A percentile compares a stretch with the other conserved stretches of the same genome.
Evolutionary conservation across 1,140 invertebrate species (phyloP).

Genomic region (Drosophila obscura): DNA sequence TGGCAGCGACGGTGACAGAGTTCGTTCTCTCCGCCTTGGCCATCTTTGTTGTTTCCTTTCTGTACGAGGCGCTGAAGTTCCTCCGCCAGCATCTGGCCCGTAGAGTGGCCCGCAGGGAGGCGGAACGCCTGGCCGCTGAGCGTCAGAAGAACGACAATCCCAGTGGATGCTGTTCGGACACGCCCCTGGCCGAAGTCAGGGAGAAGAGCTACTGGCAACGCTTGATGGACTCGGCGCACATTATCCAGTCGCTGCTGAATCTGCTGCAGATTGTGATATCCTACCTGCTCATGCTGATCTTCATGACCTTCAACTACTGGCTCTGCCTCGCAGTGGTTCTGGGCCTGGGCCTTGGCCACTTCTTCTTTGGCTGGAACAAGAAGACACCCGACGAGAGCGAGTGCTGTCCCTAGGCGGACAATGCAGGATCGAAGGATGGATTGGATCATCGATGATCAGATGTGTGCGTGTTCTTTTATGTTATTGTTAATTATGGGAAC

Average conservation of each 20-base stretch:
- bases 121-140: slow-evolving; percentile 56
- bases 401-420: slow-evolving; percentile 49
- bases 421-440: too few species aligned
- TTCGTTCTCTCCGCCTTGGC: slow-evolving; percentile 72
- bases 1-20: slow-evolving; percentile 64
- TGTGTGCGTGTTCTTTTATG: neutral
- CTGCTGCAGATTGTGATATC: slow-evolving; percentile 94
- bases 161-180: slow-evolving; percentile 47
- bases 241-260: slow-evolving; percentile 94
- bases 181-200: slow-evolving; percentile 46
- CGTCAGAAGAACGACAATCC: slow-evolving; percentile 37
- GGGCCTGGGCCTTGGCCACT: slow-evolving; percentile 95
- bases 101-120: slow-evolving; percentile 42
- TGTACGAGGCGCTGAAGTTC: slow-evolving; percentile 78
- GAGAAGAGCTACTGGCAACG: slow-evolving; percentile 59
- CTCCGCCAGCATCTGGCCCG: slow-evolving; percentile 61
- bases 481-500: neutral
- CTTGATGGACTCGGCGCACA: slow-evolving; percentile 85
- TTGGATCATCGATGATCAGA: too few species aligned
- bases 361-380: slow-evolving; percentile 93
- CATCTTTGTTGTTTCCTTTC: slow-evolving; percentile 63
- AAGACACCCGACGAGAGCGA: slow-evolving; percentile 64
- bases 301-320: slow-evolving; percentile 99
- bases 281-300: slow-evolving; percentile 97
- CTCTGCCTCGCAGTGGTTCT: slow-evolving; percentile 94